Evolutionary conservation across 2,888 invertebrate species (phyloP).

Genomic region (Microplitis deprimator): DNA sequence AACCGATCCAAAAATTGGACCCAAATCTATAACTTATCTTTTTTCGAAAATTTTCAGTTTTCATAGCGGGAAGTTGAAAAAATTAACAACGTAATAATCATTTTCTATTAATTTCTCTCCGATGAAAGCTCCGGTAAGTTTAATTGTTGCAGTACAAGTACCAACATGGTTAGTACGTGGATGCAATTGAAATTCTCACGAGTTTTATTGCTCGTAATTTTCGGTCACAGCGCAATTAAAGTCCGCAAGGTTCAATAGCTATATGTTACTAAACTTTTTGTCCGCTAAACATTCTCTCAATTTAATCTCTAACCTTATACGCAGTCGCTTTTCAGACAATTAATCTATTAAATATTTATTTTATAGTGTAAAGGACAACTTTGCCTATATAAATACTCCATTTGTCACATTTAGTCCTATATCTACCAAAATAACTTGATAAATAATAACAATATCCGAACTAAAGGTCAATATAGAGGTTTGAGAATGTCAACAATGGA

Average conservation of each 20-base stretch:
- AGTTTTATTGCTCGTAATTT: slow-evolving; percentile 41
- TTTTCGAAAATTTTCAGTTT: too few species aligned
- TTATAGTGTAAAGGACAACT: slow-evolving; percentile 1
- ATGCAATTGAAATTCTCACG: slow-evolving; percentile 26
- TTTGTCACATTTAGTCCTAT: neutral
- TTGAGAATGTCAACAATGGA: too few species aligned
- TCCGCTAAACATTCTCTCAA: neutral
- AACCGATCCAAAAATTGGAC: too few species aligned
- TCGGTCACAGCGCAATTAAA: slow-evolving; percentile 37
- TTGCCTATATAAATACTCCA: neutral
- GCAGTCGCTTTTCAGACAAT: slow-evolving; percentile 46
- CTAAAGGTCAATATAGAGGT: too few species aligned
- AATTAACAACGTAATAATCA: neutral
- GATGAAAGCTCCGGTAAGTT: neutral
- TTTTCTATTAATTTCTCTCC: neutral
- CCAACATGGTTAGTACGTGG: neutral
- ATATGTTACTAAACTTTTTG: slow-evolving; percentile 22
- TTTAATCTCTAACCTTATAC: neutral
- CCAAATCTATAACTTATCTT: too few species aligned
- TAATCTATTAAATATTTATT: slow-evolving; percentile 54
- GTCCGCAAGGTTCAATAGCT: slow-evolving; percentile 27
- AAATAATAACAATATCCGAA: too few species aligned
- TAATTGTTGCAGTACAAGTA: neutral
- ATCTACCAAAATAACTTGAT: too few species aligned
- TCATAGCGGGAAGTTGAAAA: too few species aligned